Percentiles rank a stretch among this genome's conserved stretches.
phyloP scores from a whole-genome alignment of 2,113 vertebrate species.

The Psophia crepitans region DNA sequence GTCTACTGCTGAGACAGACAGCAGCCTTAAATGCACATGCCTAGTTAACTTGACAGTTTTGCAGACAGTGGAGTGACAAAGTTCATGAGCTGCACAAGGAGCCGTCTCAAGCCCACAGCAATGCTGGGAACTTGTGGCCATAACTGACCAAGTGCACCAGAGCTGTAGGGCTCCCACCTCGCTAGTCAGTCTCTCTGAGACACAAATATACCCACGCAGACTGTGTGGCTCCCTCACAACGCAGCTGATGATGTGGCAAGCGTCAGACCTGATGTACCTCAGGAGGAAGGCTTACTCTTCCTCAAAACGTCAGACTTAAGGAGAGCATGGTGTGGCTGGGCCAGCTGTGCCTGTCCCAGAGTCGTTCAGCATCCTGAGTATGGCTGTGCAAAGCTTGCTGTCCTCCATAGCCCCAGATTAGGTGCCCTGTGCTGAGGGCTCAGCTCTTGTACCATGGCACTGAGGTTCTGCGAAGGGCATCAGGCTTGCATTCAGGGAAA shows the following conservation, averaged over 20 bases:
- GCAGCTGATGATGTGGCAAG: background rate
- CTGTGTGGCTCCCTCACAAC: background rate
- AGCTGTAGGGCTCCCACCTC: background rate
- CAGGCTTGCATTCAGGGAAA: background rate
- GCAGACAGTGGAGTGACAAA: background rate
- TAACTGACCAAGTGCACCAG: background rate
- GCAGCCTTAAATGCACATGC: background rate
- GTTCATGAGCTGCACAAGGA: background rate
- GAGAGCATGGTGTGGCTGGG: background rate
- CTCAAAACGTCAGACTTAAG: background rate
- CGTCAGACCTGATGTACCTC: background rate
- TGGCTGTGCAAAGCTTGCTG: rapidly evolving
- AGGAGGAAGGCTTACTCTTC: rapidly evolving
- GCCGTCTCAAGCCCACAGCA: background rate
- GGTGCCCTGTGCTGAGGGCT: background rate
- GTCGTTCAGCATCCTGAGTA: background rate
- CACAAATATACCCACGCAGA: background rate
- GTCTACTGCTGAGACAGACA: background rate
- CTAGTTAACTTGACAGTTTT: background rate
- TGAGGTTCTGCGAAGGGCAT: background rate
- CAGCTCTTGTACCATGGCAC: background rate
- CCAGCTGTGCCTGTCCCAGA: background rate
- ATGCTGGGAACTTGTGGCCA: background rate
- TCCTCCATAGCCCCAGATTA: background rate
- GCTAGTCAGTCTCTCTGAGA: background rate